These are phyloP conservation scores for Cepaea hortensis DNA, from an alignment of 2,888 invertebrate genomes.

Conservation along the genomic window DNA sequence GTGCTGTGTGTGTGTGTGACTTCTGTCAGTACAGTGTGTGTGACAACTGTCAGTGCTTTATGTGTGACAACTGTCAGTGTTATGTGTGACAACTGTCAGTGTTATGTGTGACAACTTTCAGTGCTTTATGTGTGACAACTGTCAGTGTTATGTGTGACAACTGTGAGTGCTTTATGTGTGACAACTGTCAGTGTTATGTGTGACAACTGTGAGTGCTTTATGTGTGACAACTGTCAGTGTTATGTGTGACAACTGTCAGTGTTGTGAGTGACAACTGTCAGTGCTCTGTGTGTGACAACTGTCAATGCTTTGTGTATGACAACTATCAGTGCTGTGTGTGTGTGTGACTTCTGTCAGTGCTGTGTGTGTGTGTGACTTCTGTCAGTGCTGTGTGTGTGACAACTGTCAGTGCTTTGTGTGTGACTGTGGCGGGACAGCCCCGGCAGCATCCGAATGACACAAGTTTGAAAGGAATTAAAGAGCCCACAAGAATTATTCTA, in stretches of 20 bases:
- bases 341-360: neutral
- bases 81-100: neutral
- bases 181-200: too few relatives aligned
- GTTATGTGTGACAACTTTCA: neutral
- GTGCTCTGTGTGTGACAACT: too few relatives aligned
- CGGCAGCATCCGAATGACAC: too few relatives aligned
- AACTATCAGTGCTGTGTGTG: neutral
- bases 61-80: neutral
- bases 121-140: neutral
- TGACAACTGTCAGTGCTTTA: neutral
- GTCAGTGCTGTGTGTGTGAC: neutral
- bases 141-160: too few relatives aligned
- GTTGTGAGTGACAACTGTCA: too few relatives aligned
- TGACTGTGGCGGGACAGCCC: too few relatives aligned
- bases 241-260: too few relatives aligned
- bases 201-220: neutral
- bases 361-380: neutral
- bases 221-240: neutral
- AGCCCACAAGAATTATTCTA: too few relatives aligned
- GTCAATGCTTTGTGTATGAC: too few relatives aligned
- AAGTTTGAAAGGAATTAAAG: too few relatives aligned
- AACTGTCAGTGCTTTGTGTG: too few relatives aligned
- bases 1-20: neutral
- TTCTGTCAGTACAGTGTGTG: neutral
- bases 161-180: neutral